Base-by-base conservation (phyloP, 2,888 invertebrate genomes). In the Apocheima hispidaria region DNA sequence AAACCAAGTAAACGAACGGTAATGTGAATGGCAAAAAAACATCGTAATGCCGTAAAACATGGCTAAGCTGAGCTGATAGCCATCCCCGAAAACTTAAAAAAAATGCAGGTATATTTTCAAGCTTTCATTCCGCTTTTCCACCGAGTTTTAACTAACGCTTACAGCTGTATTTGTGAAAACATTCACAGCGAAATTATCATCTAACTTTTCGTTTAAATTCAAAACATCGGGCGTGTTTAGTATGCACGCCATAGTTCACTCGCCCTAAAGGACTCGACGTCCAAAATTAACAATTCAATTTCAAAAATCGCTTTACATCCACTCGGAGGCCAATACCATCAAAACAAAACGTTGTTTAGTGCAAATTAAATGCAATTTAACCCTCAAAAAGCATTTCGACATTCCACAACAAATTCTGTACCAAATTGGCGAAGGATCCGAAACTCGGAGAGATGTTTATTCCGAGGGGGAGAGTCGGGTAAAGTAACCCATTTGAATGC, bases 401-500 rank as follows among this genome's bases (percentile, higher is more conserved):
- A 87, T 88, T 89, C 91, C 91, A 86, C 88, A 89, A 92, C 92
- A 90, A 92, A 92, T 90, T 89, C 88, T 83, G 81, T 82, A 86
- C 84, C 84, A 90, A 92, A 91, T 91, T 91, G 90, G 89, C 84
- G 81, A 79, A 77, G 82, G 84, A 86, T 86, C 84, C 83, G 81
- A 81, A 84, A 78, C 72, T 77, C 77, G 69, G 71, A 71, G 73
- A 71, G 84, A 84, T 89, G 89, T 90, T 88, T 90, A 88, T 86
- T 83, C 84, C 81, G 73, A 83, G 83, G 81, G 78, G 77, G 84
- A 81, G 78, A 66, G 63, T 58, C 82, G 90, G 87, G 90, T 92
- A 94, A 95, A 95, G 94, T 94, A 94, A 94, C 93, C 95, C 88
- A 95, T 95, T 95, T 95, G 95, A 95, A 95, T 95, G 95, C 95